A percentile compares a stretch with the other conserved stretches of the same genome.
Conservation (phyloP, 2,113 vertebrate species). For the Oncorhynchus tshawytscha region DNA sequence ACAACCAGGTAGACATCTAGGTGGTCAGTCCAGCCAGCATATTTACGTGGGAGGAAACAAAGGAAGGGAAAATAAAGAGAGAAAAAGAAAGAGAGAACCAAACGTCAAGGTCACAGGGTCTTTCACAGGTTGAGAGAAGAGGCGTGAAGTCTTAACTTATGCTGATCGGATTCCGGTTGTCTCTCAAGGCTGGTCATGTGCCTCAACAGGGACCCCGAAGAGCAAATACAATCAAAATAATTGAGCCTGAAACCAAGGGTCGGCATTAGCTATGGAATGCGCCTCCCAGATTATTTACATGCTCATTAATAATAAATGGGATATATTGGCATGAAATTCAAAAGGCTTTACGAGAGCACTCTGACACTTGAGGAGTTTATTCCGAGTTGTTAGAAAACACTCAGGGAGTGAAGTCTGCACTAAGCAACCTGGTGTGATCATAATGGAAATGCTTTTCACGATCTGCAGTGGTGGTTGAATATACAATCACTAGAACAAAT, state of each 20-base stretch:
- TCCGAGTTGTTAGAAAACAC: background rate
- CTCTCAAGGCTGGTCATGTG: constrained; percentile 13
- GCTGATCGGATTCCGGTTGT: constrained; percentile 38
- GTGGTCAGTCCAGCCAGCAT: constrained; percentile 6
- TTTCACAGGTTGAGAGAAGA: constrained; percentile 8
- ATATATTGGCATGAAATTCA: constrained; percentile 56
- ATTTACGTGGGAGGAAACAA: background rate
- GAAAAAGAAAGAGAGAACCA: background rate
- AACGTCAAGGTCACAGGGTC: constrained; percentile 45
- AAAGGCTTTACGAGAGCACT: background rate
- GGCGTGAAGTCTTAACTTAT: constrained; percentile 42
- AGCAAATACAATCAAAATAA: constrained; percentile 47
- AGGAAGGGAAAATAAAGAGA: background rate
- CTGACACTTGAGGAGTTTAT: constrained; percentile 7
- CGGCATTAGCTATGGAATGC: constrained; percentile 15
- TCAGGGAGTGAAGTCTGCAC: background rate
- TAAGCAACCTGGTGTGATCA: background rate
- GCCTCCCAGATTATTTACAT: constrained; percentile 51
- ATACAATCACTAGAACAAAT: background rate
- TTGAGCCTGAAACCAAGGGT: constrained; percentile 50
- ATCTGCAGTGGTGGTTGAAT: background rate
- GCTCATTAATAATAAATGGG: constrained; percentile 60
- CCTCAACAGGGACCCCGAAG: constrained; percentile 41
- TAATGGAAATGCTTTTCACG: background rate
- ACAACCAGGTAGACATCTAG: background rate